phyloP scores from a whole-genome alignment of 2,113 vertebrate genomes.

The Pygoscelis adeliae region DNA sequence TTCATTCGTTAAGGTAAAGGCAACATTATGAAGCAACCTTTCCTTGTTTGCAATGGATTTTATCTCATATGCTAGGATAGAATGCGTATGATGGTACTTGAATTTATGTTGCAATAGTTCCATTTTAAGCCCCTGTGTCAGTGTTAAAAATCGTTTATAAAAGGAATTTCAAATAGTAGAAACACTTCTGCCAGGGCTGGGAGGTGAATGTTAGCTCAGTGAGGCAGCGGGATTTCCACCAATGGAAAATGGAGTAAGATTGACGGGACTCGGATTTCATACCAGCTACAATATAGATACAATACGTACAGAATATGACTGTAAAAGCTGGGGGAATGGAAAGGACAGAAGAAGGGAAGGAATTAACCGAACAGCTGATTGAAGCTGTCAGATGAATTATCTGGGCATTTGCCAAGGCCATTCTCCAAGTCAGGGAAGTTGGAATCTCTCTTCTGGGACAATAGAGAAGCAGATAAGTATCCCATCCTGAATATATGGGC shows the following conservation, averaged over 20 bases:
- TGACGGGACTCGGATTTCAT: background rate
- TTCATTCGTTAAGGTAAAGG: background rate
- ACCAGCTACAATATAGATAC: background rate
- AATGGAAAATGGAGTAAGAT: background rate
- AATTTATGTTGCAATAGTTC: background rate
- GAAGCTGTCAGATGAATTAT: conserved; percentile 41
- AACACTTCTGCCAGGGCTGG: background rate
- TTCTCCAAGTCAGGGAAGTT: background rate
- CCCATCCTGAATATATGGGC: background rate
- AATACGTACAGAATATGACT: background rate
- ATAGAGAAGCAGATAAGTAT: background rate
- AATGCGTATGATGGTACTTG: background rate
- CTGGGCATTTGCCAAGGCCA: conserved; percentile 10
- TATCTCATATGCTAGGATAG: background rate
- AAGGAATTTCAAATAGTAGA: background rate
- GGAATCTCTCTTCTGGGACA: conserved; percentile 17
- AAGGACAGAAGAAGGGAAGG: background rate
- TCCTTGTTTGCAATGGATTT: background rate
- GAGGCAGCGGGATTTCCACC: background rate
- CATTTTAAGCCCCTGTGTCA: background rate
- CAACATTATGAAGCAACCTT: background rate
- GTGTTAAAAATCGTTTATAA: background rate
- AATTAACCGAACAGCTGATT: conserved; percentile 23
- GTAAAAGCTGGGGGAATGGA: background rate
- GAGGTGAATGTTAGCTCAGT: background rate